These are phyloP conservation scores for Alloplasta piceator DNA, from an alignment of 2,888 invertebrate species.

Conservation along the genomic window DNA sequence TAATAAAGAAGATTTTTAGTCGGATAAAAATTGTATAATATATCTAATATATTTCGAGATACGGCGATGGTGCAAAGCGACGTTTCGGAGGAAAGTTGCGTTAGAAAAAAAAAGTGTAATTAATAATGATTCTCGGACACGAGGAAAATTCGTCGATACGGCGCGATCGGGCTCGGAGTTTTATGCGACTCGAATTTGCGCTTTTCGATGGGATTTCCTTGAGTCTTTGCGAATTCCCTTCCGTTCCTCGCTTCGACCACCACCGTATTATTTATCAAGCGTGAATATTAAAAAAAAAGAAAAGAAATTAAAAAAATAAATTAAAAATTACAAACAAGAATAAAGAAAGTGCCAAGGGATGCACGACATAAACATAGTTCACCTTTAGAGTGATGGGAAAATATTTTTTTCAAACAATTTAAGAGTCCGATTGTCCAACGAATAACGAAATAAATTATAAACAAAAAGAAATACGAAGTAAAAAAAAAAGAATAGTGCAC, in stretches of 20 bases:
- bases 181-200: conserved; percentile 76
- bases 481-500: conserved; percentile 40
- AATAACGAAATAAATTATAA: too few relatives aligned
- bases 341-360: conserved; percentile 76
- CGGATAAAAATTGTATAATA: conserved; percentile 82
- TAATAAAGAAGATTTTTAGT: conserved; percentile 80
- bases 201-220: conserved; percentile 51
- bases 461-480: conserved; percentile 42
- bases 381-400: too few relatives aligned
- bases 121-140: neutral
- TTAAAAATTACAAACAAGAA: conserved; percentile 58
- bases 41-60: conserved; percentile 82
- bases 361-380: conserved; percentile 25
- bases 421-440: too few relatives aligned
- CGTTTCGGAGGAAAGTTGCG: conserved; percentile 57
- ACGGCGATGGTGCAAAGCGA: conserved; percentile 71
- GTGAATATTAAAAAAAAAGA: conserved; percentile 78
- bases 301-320: conserved; percentile 52
- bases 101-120: conserved; percentile 11
- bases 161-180: conserved; percentile 77
- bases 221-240: conserved; percentile 63
- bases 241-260: conserved; percentile 63
- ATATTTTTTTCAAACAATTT: too few relatives aligned
- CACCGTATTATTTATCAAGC: conserved; percentile 80
- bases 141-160: conserved; percentile 20